phyloP scores from a whole-genome alignment of 2,113 vertebrate genomes.

The Bufo gargarizans region DNA sequence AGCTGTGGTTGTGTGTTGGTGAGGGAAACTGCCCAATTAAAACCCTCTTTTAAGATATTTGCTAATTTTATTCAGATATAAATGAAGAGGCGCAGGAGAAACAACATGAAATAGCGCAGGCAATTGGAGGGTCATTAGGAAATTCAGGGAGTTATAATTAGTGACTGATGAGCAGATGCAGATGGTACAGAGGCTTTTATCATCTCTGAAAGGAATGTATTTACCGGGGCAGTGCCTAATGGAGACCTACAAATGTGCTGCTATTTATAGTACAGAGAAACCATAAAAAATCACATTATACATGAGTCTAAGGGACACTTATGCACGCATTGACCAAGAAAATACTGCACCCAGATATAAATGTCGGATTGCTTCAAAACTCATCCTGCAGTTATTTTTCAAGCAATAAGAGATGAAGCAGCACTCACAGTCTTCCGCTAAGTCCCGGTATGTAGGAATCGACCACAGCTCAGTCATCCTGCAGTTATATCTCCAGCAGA shows the following conservation, averaged over 20 bases:
- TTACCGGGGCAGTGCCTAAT: not conserved
- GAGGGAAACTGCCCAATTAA: not conserved
- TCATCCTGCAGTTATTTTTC: too few species aligned
- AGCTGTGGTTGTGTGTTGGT: not conserved
- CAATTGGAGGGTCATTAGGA: not conserved
- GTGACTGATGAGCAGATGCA: not conserved
- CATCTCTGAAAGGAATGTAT: not conserved
- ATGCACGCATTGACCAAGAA: too few species aligned
- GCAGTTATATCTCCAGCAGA: too few species aligned
- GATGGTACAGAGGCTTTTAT: not conserved
- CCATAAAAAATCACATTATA: too few species aligned
- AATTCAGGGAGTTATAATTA: not conserved
- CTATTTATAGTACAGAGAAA: not conserved
- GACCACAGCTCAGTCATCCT: too few species aligned
- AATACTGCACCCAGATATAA: too few species aligned
- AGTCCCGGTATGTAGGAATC: too few species aligned
- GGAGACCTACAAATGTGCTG: not conserved
- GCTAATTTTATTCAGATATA: not conserved
- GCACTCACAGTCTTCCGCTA: too few species aligned
- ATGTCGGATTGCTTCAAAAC: too few species aligned
- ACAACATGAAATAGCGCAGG: not conserved
- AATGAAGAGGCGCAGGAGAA: not conserved
- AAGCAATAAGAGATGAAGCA: too few species aligned
- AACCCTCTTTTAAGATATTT: not conserved
- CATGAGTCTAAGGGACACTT: too few species aligned